Percentiles rank a stretch among this genome's conserved stretches.
phyloP scores from a whole-genome alignment of 2,888 invertebrate species.

The Pollenia angustigena region DNA sequence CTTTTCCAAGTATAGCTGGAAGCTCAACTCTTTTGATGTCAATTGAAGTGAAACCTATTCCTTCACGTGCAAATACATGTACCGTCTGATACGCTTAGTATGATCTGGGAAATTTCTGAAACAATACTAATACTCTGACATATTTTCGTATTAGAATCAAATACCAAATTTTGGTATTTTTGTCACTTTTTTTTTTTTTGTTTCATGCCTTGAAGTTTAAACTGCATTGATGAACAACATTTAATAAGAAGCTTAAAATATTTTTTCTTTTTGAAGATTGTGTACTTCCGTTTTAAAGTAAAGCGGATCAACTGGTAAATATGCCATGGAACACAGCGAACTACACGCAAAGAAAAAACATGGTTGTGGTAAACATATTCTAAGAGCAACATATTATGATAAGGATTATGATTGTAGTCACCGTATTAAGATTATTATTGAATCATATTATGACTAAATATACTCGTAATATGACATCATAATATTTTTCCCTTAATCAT shows the following conservation, averaged over 20 bases:
- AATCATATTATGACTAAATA: too few species aligned
- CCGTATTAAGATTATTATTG: too few species aligned
- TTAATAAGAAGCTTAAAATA: too few species aligned
- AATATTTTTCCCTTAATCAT: too few species aligned
- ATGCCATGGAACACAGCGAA: not conserved
- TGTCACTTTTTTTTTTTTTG: not conserved
- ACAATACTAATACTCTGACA: not conserved
- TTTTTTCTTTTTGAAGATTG: too few species aligned
- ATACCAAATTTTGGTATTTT: constrained; percentile 9
- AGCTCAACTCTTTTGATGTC: constrained; percentile 15
- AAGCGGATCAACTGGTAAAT: not conserved
- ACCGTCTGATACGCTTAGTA: too few species aligned
- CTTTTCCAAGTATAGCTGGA: not conserved
- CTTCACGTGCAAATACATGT: not conserved
- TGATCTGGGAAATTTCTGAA: too few species aligned
- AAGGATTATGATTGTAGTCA: too few species aligned
- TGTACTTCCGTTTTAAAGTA: not conserved
- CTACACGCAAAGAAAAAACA: too few species aligned
- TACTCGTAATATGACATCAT: too few species aligned
- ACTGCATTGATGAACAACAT: not conserved
- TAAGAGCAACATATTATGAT: too few species aligned
- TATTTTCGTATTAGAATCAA: constrained; percentile 7
- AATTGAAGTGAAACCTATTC: constrained; percentile 20
- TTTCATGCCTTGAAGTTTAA: constrained; percentile 3
- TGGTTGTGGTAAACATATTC: too few species aligned